Base-by-base conservation (phyloP, 2,113 vertebrate genomes). In the Sinocyclocheilus rhinocerous region DNA sequence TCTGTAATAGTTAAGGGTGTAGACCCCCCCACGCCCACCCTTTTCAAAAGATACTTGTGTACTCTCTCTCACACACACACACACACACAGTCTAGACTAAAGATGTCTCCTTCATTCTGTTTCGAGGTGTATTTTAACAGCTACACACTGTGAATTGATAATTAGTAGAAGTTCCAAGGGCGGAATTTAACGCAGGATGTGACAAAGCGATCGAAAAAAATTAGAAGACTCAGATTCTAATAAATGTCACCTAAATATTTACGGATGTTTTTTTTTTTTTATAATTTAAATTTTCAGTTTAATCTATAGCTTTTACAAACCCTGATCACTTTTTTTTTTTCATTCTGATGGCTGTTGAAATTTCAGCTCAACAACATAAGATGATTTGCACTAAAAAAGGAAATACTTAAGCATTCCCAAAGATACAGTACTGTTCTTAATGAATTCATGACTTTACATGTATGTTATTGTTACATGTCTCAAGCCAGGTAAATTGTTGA, bases 1-100 rank as follows among this genome's bases (percentile, higher is more conserved):
- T 93, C 91, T 93, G 92, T 85, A 91, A 92, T 90, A 92, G 92
- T 85, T 85, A 93, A 89, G 88, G 89, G 92, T 93, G 89, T 87
- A 86, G 69, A 77, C 77, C 45, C 45, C 45, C 45, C 45, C 45
- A 48, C 11, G 82, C 86, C 85, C 57, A 87, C 87, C 90, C 88
- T 85, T 83, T 82, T 83, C 63, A 83, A 88, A 89, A 92, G 81
- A 92, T 86, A 89, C 90, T 89, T 87, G 90, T 87, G 87, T 80
- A 91, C 86, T 57, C 50, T 88, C 86, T 45, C 36, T 4, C 36
- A 0, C 39, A 39, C 39, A 36, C 36, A 36, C 45, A 80, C 59
- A 83, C 70, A 88, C 36, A 87, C 52, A 83, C 61, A 88, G 69
- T 90, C 85, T 89, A 59, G 22, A 10, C 73, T 76, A 85, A 85